Evolutionary conservation across 2,797 vertebrate genomes (phyloP).

Genomic region (Melanogrammus aeglefinus): DNA sequence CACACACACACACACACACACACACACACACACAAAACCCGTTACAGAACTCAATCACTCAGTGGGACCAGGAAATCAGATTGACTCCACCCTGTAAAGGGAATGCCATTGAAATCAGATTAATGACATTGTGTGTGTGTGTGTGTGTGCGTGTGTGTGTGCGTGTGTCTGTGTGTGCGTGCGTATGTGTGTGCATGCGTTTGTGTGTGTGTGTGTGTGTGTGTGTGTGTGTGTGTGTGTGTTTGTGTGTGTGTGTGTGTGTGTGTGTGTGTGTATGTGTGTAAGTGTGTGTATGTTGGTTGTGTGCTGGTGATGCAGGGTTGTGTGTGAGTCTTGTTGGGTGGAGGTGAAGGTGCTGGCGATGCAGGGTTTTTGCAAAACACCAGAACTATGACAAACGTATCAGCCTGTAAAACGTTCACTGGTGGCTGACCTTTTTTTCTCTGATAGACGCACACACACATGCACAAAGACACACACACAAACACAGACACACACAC

Average conservation of each 20-base stretch:
- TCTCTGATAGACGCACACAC: slow-evolving; percentile 4
- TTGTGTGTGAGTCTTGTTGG: no score
- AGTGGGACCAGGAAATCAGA: slow-evolving; percentile 72
- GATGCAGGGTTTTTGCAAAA: slow-evolving; percentile 65
- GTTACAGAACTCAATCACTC: slow-evolving; percentile 49
- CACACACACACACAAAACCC: not conserved
- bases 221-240: no score
- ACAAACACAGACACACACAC: slow-evolving; percentile 28
- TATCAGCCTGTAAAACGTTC: slow-evolving; percentile 74
- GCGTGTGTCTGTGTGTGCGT: no score
- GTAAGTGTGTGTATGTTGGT: no score
- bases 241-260: no score
- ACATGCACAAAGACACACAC: slow-evolving; percentile 29
- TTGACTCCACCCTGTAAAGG: slow-evolving; percentile 72
- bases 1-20: slow-evolving; percentile 18
- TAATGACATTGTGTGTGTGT: slow-evolving; percentile 44
- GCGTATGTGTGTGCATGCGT: no score
- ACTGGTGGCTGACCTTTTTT: slow-evolving; percentile 46
- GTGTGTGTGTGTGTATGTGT: no score
- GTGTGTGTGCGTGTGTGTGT: no score
- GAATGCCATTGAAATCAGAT: slow-evolving; percentile 76
- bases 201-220: no score
- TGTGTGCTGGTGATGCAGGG: no score
- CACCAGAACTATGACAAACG: slow-evolving; percentile 64
- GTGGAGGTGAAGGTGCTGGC: slow-evolving; percentile 39